Conservation (phyloP, 2,888 invertebrate genomes). For the Timema podura region DNA sequence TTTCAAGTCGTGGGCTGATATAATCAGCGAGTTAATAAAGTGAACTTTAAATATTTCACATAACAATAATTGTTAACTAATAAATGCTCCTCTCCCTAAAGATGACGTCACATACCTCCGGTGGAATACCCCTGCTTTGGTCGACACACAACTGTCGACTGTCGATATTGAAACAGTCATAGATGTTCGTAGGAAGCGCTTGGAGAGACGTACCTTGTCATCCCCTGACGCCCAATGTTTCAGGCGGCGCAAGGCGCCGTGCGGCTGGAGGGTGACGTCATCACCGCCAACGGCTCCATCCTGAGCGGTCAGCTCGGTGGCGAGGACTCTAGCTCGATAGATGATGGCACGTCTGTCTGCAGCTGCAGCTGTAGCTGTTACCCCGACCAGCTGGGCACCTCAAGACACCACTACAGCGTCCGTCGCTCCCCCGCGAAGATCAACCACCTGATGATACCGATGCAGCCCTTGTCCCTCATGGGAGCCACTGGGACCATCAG, state of each 20-base stretch:
- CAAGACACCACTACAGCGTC: slow-evolving; percentile 49
- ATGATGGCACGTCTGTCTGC: slow-evolving; percentile 46
- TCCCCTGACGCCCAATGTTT: no score
- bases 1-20: no score
- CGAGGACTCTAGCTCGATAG: slow-evolving; percentile 39
- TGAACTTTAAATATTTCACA: no score
- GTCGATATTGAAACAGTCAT: no score
- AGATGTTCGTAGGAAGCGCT: no score
- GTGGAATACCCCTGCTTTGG: no score
- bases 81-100: no score
- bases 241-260: slow-evolving; percentile 94
- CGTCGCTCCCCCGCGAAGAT: slow-evolving; percentile 53
- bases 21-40: no score
- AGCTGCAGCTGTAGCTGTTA: slow-evolving; percentile 48
- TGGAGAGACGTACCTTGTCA: no score
- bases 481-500: slow-evolving; percentile 26
- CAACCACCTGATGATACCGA: slow-evolving; percentile 50
- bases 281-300: slow-evolving; percentile 89
- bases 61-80: no score
- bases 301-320: slow-evolving; percentile 60
- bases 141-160: no score
- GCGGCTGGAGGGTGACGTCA: slow-evolving; percentile 93
- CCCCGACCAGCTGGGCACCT: slow-evolving; percentile 43
- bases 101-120: no score
- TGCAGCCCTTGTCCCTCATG: slow-evolving; percentile 43